These are phyloP conservation scores for Ecdyonurus torrentis DNA, from an alignment of 2,888 invertebrate species.

Conservation along the genomic window DNA sequence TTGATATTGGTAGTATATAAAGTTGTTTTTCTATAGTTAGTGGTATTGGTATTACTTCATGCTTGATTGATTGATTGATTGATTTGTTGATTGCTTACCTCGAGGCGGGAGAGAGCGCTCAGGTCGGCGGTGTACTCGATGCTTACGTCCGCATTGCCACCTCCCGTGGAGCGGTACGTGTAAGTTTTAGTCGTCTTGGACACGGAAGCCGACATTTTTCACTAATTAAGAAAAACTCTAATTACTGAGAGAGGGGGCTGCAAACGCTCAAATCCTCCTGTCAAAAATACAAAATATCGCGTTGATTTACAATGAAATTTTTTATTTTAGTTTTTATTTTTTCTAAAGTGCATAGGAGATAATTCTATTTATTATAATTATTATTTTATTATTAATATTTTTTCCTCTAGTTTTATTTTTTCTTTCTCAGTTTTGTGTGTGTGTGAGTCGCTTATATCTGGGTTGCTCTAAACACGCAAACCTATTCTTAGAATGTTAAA, in stretches of 20 bases:
- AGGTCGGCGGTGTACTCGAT: constrained; percentile 90
- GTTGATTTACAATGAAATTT: too few relatives aligned
- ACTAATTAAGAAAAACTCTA: background rate
- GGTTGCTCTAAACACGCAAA: background rate
- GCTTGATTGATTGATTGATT: background rate
- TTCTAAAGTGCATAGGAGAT: too few relatives aligned
- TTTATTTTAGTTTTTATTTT: too few relatives aligned
- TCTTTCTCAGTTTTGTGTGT: too few relatives aligned
- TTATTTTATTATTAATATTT: too few relatives aligned
- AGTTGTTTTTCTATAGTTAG: too few relatives aligned
- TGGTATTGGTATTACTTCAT: too few relatives aligned
- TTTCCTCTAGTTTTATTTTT: too few relatives aligned
- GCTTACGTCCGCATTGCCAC: constrained; percentile 68
- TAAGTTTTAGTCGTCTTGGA: constrained; percentile 73
- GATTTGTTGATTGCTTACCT: constrained; percentile 43
- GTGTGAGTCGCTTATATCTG: too few relatives aligned
- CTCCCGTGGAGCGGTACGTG: constrained; percentile 76
- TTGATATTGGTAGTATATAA: too few relatives aligned
- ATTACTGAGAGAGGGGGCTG: background rate
- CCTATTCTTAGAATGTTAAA: background rate
- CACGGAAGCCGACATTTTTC: constrained; percentile 22
- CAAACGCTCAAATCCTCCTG: background rate
- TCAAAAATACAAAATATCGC: background rate
- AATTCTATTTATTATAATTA: too few relatives aligned
- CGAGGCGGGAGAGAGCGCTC: constrained; percentile 85